A percentile compares a stretch with the other conserved stretches of the same genome.
Conservation (phyloP, 1,140 invertebrate genomes). For the Drosophila arizonae region DNA sequence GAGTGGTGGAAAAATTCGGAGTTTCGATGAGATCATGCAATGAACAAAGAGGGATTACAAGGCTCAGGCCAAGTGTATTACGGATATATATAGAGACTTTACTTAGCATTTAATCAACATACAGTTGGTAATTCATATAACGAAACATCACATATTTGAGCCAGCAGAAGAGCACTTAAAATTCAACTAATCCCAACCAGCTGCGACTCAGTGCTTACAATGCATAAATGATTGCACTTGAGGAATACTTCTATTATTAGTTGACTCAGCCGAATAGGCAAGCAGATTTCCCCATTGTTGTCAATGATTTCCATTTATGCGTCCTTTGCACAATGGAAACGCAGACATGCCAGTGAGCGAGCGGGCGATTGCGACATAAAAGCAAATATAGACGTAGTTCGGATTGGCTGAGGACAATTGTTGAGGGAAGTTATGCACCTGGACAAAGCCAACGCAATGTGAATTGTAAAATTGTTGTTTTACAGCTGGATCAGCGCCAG, state of each 20-base stretch:
- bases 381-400: constrained; percentile 28
- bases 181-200: not conserved
- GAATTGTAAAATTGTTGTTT: constrained; percentile 17
- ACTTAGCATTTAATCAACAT: too few relatives aligned
- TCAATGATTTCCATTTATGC: constrained; percentile 30
- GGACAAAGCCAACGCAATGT: constrained; percentile 5
- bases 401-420: constrained; percentile 44
- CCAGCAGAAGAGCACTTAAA: too few relatives aligned
- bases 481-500: constrained; percentile 9
- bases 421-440: constrained; percentile 44
- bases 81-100: too few relatives aligned
- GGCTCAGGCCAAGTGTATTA: too few relatives aligned
- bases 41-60: too few relatives aligned
- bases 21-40: not conserved
- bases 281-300: constrained; percentile 37
- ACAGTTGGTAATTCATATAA: too few relatives aligned
- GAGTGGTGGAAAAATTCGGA: not conserved
- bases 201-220: not conserved
- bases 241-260: constrained; percentile 20
- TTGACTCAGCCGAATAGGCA: not conserved
- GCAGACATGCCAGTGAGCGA: constrained; percentile 32
- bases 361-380: constrained; percentile 7
- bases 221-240: not conserved
- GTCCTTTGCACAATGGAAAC: constrained; percentile 32
- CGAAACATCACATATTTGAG: too few relatives aligned